A percentile compares a stretch with the other conserved stretches of the same genome.
These are phyloP conservation scores for Toxotes jaculatrix DNA, from an alignment of 2,113 vertebrate species.

Conservation along the genomic window DNA sequence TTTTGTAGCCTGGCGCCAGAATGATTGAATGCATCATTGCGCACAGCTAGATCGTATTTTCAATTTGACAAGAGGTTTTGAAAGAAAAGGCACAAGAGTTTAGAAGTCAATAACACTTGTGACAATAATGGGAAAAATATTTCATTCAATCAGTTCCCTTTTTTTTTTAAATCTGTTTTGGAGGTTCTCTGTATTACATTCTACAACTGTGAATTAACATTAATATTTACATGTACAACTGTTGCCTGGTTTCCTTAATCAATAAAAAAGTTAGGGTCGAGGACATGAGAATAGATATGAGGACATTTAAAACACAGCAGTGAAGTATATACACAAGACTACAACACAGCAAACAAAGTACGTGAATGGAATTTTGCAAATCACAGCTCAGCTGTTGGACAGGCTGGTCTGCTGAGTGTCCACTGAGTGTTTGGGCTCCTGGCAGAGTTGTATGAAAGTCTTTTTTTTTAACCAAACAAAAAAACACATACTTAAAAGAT, in stretches of 20 bases:
- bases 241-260: neutral
- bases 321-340: neutral
- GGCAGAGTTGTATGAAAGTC: neutral
- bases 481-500: constrained; percentile 10
- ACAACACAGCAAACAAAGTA: neutral
- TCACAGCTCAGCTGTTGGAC: neutral
- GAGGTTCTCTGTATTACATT: neutral
- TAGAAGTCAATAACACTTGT: constrained; percentile 40
- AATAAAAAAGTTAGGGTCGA: neutral
- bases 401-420: neutral
- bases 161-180: neutral
- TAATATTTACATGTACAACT: neutral
- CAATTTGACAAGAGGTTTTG: constrained; percentile 56
- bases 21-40: constrained; percentile 62
- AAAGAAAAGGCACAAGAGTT: constrained; percentile 35
- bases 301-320: neutral
- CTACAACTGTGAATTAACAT: neutral
- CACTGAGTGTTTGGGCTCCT: neutral
- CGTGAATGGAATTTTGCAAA: neutral
- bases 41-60: constrained; percentile 55
- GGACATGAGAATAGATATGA: no score
- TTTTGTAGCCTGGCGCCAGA: constrained; percentile 49
- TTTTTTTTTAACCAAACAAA: neutral
- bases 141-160: neutral
- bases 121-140: constrained; percentile 14